phyloP scores from a whole-genome alignment of 2,888 invertebrate genomes.

The Eucriotettix oculatus region DNA sequence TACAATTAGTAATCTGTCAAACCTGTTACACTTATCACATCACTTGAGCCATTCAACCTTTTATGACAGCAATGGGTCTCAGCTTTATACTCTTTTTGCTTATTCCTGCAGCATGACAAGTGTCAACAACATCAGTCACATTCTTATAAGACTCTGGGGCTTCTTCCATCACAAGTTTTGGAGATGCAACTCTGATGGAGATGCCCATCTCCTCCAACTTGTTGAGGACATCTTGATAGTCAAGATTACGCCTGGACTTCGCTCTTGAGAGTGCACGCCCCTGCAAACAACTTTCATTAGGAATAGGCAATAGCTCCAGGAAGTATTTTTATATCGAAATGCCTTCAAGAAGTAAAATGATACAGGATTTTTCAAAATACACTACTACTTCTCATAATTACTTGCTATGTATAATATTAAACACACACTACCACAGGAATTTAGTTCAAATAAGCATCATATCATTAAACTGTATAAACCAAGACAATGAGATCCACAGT shows the following conservation, averaged over 20 bases:
- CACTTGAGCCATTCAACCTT: slow-evolving; percentile 47
- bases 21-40: too few relatives aligned
- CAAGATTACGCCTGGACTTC: slow-evolving; percentile 88
- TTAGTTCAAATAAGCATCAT: too few relatives aligned
- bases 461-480: too few relatives aligned
- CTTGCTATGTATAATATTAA: too few relatives aligned
- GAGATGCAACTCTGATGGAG: slow-evolving; percentile 93
- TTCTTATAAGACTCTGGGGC: slow-evolving; percentile 99
- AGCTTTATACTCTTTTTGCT: slow-evolving; percentile 93
- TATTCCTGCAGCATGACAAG: slow-evolving; percentile 93
- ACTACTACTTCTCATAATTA: too few relatives aligned
- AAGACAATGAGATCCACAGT: too few relatives aligned
- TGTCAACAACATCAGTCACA: slow-evolving; percentile 97
- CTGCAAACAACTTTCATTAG: slow-evolving; percentile 30
- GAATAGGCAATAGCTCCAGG: too few relatives aligned
- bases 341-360: too few relatives aligned
- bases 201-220: slow-evolving; percentile 75
- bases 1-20: too few relatives aligned
- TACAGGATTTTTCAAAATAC: too few relatives aligned
- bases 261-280: slow-evolving; percentile 93
- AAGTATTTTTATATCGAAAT: too few relatives aligned
- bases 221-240: slow-evolving; percentile 77
- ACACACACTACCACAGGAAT: too few relatives aligned
- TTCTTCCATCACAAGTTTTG: slow-evolving; percentile 99
- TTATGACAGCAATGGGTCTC: slow-evolving; percentile 95